Evolutionary conservation across 64 coral and sea anemone genomes (phyloP).

Genomic region (Porites lutea): DNA sequence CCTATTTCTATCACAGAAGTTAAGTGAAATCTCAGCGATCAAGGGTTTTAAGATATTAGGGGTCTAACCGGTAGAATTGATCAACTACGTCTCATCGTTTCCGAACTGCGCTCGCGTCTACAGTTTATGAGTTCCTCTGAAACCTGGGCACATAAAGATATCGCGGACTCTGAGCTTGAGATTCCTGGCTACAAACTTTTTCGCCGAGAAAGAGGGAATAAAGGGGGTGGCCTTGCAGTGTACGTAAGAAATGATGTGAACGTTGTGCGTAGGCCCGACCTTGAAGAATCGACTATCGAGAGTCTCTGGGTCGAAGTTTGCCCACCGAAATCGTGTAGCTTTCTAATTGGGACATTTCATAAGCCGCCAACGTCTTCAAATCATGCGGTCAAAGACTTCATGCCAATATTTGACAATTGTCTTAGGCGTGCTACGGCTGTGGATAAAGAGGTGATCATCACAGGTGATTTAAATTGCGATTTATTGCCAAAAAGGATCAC

Average conservation of each 20-base stretch:
- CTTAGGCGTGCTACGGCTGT: background rate
- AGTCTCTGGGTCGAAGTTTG: slow-evolving; percentile 30
- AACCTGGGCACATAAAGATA: slow-evolving; percentile 33
- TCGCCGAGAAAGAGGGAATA: slow-evolving; percentile 1
- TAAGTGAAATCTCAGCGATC: background rate
- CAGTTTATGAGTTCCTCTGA: slow-evolving; percentile 44
- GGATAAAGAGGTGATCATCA: slow-evolving; percentile 4
- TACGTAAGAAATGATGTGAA: slow-evolving; percentile 34
- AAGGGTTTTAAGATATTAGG: slow-evolving; percentile 31
- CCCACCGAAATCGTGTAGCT: slow-evolving; percentile 8
- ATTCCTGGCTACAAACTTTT: slow-evolving; percentile 53
- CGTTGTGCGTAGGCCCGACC: slow-evolving; percentile 23
- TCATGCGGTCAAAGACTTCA: slow-evolving; percentile 13
- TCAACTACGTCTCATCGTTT: slow-evolving; percentile 25
- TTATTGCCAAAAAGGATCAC: background rate
- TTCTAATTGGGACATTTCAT: slow-evolving; percentile 53
- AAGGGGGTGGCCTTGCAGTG: slow-evolving; percentile 45
- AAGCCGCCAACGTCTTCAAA: slow-evolving; percentile 27
- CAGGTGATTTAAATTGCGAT: background rate
- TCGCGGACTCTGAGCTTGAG: slow-evolving; percentile 30
- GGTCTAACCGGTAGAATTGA: slow-evolving; percentile 32
- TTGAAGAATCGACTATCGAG: slow-evolving; percentile 11
- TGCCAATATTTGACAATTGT: slow-evolving; percentile 21
- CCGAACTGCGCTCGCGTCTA: slow-evolving; percentile 1
- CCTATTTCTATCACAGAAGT: background rate